Evolutionary conservation across 1,140 invertebrate genomes (phyloP).

Genomic region (Scaptomyza graminum): DNA sequence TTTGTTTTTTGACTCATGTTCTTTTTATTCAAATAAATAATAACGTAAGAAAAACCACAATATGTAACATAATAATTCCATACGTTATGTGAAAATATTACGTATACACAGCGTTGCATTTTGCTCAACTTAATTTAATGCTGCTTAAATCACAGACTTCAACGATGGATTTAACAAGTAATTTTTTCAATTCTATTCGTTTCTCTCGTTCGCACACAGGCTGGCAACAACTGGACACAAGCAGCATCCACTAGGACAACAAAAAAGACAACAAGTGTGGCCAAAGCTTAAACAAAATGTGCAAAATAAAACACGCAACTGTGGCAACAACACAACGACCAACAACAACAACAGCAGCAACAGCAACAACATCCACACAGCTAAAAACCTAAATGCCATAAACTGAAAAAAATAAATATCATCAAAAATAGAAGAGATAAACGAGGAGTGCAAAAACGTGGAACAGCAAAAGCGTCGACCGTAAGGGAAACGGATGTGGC

Average conservation of each 20-base stretch:
- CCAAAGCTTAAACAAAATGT: slow-evolving; percentile 62
- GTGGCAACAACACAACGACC: slow-evolving; percentile 39
- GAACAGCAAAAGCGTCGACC: slow-evolving; percentile 1
- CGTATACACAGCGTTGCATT: slow-evolving; percentile 17
- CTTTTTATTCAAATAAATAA: slow-evolving; percentile 19
- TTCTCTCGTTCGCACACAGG: slow-evolving; percentile 20
- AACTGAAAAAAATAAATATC: slow-evolving; percentile 36
- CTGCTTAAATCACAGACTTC: slow-evolving; percentile 16
- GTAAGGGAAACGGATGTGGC: slow-evolving; percentile 52
- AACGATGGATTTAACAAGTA: slow-evolving; percentile 23
- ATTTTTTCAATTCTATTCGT: not conserved
- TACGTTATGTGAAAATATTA: slow-evolving; percentile 7
- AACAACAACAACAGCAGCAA: slow-evolving; percentile 12
- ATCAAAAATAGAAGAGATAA: slow-evolving; percentile 6
- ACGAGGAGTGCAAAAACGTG: slow-evolving; percentile 14
- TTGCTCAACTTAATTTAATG: slow-evolving; percentile 1
- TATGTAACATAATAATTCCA: slow-evolving; percentile 3
- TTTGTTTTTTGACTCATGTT: not conserved
- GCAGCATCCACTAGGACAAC: not conserved
- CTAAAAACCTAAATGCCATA: slow-evolving; percentile 53
- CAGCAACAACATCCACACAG: slow-evolving; percentile 3
- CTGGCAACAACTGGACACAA: slow-evolving; percentile 51
- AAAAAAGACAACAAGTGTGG: slow-evolving; percentile 43
- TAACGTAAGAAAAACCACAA: slow-evolving; percentile 8
- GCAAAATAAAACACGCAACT: slow-evolving; percentile 69